These are phyloP conservation scores for Lasiommata megera DNA, from an alignment of 2,888 invertebrate species.

Conservation along the genomic window DNA sequence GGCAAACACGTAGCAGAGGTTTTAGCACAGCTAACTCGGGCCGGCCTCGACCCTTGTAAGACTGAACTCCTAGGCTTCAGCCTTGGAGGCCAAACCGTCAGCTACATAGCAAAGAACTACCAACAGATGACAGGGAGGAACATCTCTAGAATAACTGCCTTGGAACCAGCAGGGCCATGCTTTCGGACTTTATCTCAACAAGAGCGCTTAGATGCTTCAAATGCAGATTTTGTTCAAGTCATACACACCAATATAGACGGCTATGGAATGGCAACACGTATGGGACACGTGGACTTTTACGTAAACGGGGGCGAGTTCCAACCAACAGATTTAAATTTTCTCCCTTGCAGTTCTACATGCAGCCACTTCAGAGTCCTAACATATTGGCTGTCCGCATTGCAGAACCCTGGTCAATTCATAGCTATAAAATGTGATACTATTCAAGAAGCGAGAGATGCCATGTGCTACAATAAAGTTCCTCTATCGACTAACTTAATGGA, in stretches of 20 bases:
- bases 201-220: slow-evolving; percentile 54
- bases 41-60: slow-evolving; percentile 57
- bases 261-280: slow-evolving; percentile 65
- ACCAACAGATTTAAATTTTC: slow-evolving; percentile 58
- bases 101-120: slow-evolving; percentile 65
- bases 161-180: slow-evolving; percentile 73
- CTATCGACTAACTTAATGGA: slow-evolving; percentile 58
- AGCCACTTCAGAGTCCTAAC: slow-evolving; percentile 65
- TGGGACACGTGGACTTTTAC: slow-evolving; percentile 72
- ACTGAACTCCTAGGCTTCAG: slow-evolving; percentile 70
- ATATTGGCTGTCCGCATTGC: slow-evolving; percentile 59
- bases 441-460: slow-evolving; percentile 62
- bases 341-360: slow-evolving; percentile 63
- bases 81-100: slow-evolving; percentile 65
- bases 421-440: slow-evolving; percentile 58
- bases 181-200: slow-evolving; percentile 52
- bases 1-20: slow-evolving; percentile 68
- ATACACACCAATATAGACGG: slow-evolving; percentile 74
- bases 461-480: slow-evolving; percentile 53
- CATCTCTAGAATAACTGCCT: slow-evolving; percentile 60
- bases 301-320: slow-evolving; percentile 73
- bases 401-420: slow-evolving; percentile 58
- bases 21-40: slow-evolving; percentile 50
- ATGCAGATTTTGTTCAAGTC: slow-evolving; percentile 70
- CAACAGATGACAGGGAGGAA: slow-evolving; percentile 57